Percentiles rank a stretch among this genome's conserved stretches.
Evolutionary conservation across 2,888 invertebrate species (phyloP).

Genomic region (Epistrophe grossulariae): DNA sequence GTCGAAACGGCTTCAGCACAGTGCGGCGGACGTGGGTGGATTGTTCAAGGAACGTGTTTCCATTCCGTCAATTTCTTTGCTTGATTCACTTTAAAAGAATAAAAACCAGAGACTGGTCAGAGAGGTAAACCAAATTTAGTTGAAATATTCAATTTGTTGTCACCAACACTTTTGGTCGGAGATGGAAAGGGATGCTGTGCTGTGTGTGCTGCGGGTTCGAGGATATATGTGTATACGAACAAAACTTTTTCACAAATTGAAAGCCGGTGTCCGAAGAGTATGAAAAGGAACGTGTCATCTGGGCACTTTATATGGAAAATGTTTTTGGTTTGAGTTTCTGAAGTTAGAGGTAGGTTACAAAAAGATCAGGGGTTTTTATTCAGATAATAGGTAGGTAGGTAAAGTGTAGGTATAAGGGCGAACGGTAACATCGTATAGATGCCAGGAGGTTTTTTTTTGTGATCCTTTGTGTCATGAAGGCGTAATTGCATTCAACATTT

Average conservation of each 20-base stretch:
- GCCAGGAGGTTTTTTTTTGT: conserved; percentile 6
- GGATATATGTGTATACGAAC: conserved; percentile 23
- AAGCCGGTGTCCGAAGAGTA: conserved; percentile 26
- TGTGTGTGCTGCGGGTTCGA: conserved; percentile 31
- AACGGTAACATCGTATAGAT: background rate
- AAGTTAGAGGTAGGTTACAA: background rate
- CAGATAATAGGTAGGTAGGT: background rate
- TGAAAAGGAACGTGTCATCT: conserved; percentile 33
- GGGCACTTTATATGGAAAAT: conserved; percentile 35
- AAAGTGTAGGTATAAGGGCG: background rate
- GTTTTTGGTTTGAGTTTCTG: background rate
- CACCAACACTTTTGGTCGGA: conserved; percentile 24
- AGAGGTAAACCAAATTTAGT: conserved; percentile 58
- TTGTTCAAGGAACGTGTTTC: conserved; percentile 29
- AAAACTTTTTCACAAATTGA: conserved; percentile 51
- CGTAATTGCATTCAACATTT: conserved; percentile 44
- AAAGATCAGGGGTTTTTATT: conserved; percentile 6
- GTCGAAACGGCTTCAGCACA: background rate
- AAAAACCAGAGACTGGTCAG: conserved; percentile 24
- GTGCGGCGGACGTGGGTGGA: background rate
- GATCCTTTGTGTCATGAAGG: conserved; percentile 42
- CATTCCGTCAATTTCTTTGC: conserved; percentile 28
- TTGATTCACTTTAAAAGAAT: conserved; percentile 30
- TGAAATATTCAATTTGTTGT: conserved; percentile 63
- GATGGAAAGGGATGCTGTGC: background rate